Conservation (phyloP, 2,113 vertebrate species). For the Scartelaos histophorus region DNA sequence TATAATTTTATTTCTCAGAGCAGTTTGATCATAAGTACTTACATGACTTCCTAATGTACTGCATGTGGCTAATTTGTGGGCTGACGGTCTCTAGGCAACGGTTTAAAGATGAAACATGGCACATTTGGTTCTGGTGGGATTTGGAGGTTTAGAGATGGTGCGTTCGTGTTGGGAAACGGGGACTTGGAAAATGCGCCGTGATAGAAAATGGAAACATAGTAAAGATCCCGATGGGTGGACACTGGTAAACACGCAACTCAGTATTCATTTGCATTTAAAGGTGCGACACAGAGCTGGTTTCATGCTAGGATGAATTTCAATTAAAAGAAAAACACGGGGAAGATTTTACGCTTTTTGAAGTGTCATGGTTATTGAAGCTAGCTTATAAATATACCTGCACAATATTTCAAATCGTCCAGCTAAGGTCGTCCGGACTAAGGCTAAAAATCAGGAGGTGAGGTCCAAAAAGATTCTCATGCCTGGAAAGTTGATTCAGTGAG, state of each 20-base stretch:
- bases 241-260: not conserved
- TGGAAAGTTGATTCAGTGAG: too few relatives aligned
- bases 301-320: not conserved
- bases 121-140: conserved; percentile 4
- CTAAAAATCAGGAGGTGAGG: too few relatives aligned
- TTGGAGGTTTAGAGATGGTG: conserved; percentile 25
- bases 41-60: not conserved
- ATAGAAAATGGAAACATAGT: not conserved
- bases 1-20: not conserved
- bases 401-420: too few relatives aligned
- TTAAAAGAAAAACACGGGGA: not conserved
- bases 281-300: not conserved
- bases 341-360: conserved; percentile 8
- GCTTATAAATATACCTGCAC: too few relatives aligned
- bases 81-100: not conserved
- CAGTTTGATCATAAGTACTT: conserved; percentile 1
- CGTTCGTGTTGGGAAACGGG: conserved; percentile 17
- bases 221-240: conserved; percentile 8
- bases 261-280: too few relatives aligned
- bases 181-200: not conserved
- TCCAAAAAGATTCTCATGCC: too few relatives aligned
- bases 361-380: too few relatives aligned
- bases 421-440: too few relatives aligned
- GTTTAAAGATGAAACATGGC: conserved; percentile 20
- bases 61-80: not conserved